phyloP scores from a whole-genome alignment of 2,888 invertebrate genomes.

The Aleiodes testaceus region DNA sequence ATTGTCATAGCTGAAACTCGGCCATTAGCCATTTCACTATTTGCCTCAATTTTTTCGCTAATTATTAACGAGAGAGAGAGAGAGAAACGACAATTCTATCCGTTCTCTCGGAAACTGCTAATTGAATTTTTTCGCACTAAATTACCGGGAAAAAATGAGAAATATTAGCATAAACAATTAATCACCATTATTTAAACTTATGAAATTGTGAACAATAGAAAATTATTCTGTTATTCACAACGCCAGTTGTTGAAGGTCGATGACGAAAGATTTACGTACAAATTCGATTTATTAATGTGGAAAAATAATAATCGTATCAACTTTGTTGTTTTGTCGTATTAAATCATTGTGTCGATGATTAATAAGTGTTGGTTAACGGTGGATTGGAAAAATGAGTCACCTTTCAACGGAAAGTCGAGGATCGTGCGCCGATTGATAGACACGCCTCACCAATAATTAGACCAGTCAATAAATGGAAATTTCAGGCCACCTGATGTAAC shows the following conservation, averaged over 20 bases:
- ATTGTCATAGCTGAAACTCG: constrained; percentile 37
- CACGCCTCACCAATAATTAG: constrained; percentile 53
- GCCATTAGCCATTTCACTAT: constrained; percentile 21
- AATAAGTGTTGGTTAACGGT: constrained; percentile 10
- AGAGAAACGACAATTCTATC: too few species aligned
- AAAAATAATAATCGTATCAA: not conserved
- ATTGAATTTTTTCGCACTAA: too few species aligned
- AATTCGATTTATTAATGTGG: too few species aligned
- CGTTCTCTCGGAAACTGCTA: too few species aligned
- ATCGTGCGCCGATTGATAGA: constrained; percentile 40
- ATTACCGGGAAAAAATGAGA: too few species aligned
- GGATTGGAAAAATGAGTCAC: constrained; percentile 31
- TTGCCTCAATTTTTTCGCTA: not conserved
- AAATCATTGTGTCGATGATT: not conserved
- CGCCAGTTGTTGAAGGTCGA: too few species aligned
- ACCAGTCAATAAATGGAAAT: constrained; percentile 33
- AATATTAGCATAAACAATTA: too few species aligned
- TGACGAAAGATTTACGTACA: too few species aligned
- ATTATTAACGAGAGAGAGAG: not conserved
- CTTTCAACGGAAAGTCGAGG: constrained; percentile 23
- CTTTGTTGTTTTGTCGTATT: not conserved
- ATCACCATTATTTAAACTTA: too few species aligned
- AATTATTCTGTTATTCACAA: too few species aligned
- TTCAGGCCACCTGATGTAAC: not conserved
- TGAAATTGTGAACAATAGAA: too few species aligned